These are phyloP conservation scores for Drosophila borealis DNA, from an alignment of 2,888 invertebrate genomes.

Conservation along the genomic window DNA sequence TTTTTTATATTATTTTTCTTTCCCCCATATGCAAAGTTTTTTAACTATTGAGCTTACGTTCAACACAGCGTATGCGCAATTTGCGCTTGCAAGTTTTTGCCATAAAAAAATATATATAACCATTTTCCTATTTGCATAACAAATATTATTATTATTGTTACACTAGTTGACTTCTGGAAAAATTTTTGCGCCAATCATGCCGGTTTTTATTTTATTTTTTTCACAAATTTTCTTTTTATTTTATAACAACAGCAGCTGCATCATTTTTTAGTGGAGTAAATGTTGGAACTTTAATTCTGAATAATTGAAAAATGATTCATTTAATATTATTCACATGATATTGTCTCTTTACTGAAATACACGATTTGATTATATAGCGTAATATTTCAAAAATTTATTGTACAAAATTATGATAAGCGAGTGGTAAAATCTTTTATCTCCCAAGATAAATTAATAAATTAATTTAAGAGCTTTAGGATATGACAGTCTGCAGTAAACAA, in stretches of 20 bases:
- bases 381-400: too few species aligned
- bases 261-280: too few species aligned
- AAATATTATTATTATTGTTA: not conserved
- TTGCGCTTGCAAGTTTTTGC: constrained; percentile 8
- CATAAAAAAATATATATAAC: not conserved
- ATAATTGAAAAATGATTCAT: too few species aligned
- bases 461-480: too few species aligned
- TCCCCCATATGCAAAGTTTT: not conserved
- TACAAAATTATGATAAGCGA: too few species aligned
- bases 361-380: too few species aligned
- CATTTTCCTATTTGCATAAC: constrained; percentile 1
- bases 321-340: too few species aligned
- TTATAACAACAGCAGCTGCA: not conserved
- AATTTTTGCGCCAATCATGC: not conserved
- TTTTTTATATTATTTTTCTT: not conserved
- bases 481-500: too few species aligned
- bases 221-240: not conserved
- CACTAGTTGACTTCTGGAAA: constrained; percentile 3
- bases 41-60: not conserved
- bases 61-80: constrained; percentile 1
- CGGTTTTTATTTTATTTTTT: not conserved
- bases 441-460: too few species aligned
- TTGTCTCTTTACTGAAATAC: too few species aligned
- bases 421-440: too few species aligned
- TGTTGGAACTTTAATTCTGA: too few species aligned